Evolutionary conservation across 2,113 vertebrate species (phyloP), one percentile per base, ranked within the genome.

Genomic region (Vanacampus margaritifer): DNA sequence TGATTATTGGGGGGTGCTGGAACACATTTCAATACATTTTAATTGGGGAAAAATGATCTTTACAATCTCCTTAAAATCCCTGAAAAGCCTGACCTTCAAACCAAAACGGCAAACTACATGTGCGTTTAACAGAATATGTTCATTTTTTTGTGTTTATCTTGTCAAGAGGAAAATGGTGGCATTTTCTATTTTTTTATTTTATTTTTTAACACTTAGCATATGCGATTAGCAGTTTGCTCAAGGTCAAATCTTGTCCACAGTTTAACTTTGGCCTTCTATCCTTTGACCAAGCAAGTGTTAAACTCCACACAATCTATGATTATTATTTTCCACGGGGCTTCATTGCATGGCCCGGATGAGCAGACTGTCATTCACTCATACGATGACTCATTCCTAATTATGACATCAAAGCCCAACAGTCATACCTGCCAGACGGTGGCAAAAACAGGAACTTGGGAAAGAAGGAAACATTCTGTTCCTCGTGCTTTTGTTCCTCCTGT

Each of bases 381-480:
- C 35, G 69, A 80, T 83, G 74, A 84, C 66, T 86, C 78, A 81
- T 60, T 68, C 63, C 12, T 67, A 39, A 65, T 76, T 80, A 67
- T 57, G 75, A 63, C 80, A 32, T 32, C 28, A 62, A 73, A 43
- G 21, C 10, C 70, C 60, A 64, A 67, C 50, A 69, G 68, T 74
- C 64, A 56, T 69, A 75, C 73, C 64, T 81, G 68, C 37, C 71
- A 79, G 67, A 32, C 70, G 24, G 23, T 10, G 24, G n/a, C 51
- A 54, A 14, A 46, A 76, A 46, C 43, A 46, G 54, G 54, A 67
- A 68, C 14, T 62, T 46, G 32, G 41, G 39, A 35, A 41, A 64
- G 65, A 71, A 58, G 28, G 21, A 46, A 28, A 65, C 11, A 7
- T 11, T 72, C 24, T 35, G 0, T 45, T 61, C 46, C 53, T 75